Conservation (phyloP, 1,140 invertebrate genomes). For the Parapsyche elsis region DNA sequence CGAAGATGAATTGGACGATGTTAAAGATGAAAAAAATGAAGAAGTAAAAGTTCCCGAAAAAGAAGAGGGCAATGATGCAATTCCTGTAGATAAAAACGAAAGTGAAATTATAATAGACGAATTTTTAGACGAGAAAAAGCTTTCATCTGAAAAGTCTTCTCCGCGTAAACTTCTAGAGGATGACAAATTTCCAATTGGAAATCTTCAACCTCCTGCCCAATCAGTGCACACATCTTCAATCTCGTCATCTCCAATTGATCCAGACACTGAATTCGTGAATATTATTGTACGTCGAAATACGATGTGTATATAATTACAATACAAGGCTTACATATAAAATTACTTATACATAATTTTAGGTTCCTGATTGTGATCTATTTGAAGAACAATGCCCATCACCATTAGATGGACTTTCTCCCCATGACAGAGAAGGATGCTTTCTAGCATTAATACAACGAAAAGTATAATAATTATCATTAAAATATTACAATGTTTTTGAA, state of each 20-base stretch:
- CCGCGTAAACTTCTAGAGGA: background rate
- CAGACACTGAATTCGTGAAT: conserved; percentile 49
- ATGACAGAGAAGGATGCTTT: conserved; percentile 74
- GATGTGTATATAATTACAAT: background rate
- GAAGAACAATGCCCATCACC: conserved; percentile 60
- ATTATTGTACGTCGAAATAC: conserved; percentile 34
- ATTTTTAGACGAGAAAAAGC: background rate
- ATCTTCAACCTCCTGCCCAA: background rate
- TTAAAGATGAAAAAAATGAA: conserved; percentile 1
- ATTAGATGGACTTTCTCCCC: conserved; percentile 41
- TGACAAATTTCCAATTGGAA: background rate
- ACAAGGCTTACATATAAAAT: background rate
- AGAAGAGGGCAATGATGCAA: background rate
- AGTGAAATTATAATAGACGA: background rate
- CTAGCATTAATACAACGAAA: conserved; percentile 78
- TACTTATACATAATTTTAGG: conserved; percentile 61
- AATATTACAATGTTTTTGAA: conserved; percentile 24
- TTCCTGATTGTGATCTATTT: conserved; percentile 79
- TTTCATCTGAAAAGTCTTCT: conserved; percentile 1
- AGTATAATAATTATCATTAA: conserved; percentile 58
- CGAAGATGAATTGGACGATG: background rate
- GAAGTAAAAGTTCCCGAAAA: background rate
- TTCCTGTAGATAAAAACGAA: background rate
- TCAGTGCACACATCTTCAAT: background rate
- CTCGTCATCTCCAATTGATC: conserved; percentile 44